Evolutionary conservation across 2,888 invertebrate species (phyloP).

Genomic region (Blomia tropicalis): DNA sequence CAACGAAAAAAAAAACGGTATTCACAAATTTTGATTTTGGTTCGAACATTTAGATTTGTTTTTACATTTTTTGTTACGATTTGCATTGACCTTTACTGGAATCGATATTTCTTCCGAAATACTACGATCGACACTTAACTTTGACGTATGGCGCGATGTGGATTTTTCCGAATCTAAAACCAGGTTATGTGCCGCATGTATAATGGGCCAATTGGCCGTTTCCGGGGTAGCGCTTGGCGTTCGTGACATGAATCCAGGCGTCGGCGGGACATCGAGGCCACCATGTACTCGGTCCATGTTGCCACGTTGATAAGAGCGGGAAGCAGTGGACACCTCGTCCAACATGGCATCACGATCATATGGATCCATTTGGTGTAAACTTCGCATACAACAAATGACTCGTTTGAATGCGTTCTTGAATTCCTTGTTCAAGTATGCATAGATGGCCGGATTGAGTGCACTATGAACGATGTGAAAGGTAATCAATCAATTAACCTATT

Average conservation of each 20-base stretch:
- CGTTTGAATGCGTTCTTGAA: conserved; percentile 85
- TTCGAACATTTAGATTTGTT: too few species aligned
- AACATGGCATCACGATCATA: conserved; percentile 19
- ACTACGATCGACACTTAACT: too few species aligned
- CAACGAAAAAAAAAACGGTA: too few species aligned
- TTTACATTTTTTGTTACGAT: neutral
- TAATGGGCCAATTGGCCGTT: conserved; percentile 19
- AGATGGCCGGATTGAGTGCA: conserved; percentile 85
- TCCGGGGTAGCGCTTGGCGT: conserved; percentile 21
- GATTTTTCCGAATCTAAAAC: neutral
- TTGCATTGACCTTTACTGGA: neutral
- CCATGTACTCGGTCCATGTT: conserved; percentile 25
- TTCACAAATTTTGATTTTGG: too few species aligned
- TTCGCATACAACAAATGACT: conserved; percentile 53
- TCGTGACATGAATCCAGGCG: conserved; percentile 16
- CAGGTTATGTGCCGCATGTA: neutral
- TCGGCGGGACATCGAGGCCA: conserved; percentile 16
- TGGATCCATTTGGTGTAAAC: conserved; percentile 21
- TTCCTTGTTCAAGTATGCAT: conserved; percentile 84
- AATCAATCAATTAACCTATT: neutral
- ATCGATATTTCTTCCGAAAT: neutral
- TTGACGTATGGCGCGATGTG: neutral
- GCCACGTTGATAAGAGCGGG: neutral
- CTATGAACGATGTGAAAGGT: conserved; percentile 25
- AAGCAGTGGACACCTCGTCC: conserved; percentile 16